phyloP scores from a whole-genome alignment of 2,797 vertebrate species.

The Hydrolagus colliei region DNA sequence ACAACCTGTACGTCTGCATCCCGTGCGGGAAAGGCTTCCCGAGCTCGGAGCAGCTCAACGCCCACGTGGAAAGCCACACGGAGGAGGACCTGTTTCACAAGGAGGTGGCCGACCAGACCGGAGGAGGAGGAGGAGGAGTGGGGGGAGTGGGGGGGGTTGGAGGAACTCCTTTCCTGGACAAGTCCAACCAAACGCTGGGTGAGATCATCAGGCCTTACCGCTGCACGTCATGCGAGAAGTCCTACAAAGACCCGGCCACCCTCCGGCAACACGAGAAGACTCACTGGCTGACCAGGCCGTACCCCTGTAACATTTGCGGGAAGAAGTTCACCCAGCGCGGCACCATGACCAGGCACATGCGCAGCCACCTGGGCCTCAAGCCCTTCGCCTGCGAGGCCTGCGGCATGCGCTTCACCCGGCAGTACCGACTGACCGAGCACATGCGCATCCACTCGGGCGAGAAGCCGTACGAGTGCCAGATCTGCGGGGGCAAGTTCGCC shows the following conservation, averaged over 20 bases:
- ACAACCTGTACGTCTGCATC: slow-evolving; percentile 97
- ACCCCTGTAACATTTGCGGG: slow-evolving; percentile 97
- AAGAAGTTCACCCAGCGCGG: slow-evolving; percentile 98
- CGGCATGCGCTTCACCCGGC: slow-evolving; percentile 98
- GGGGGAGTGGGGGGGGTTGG: too few species aligned
- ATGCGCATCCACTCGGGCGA: slow-evolving; percentile 98
- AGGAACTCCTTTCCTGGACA: slow-evolving; percentile 55
- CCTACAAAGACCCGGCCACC: slow-evolving; percentile 97
- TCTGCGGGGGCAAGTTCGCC: slow-evolving; percentile 95
- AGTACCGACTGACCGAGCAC: slow-evolving; percentile 97
- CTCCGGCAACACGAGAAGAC: slow-evolving; percentile 96
- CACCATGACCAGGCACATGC: slow-evolving; percentile 99
- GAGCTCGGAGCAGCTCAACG: slow-evolving; percentile 96
- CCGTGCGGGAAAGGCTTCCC: slow-evolving; percentile 97
- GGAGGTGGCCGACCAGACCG: slow-evolving; percentile 54
- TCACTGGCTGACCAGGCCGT: slow-evolving; percentile 94
- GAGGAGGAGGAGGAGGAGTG: slow-evolving; percentile 23
- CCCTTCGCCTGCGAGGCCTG: slow-evolving; percentile 95
- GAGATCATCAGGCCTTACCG: slow-evolving; percentile 92
- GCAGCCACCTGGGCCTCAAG: slow-evolving; percentile 94
- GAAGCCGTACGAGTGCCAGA: slow-evolving; percentile 97
- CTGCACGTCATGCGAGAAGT: slow-evolving; percentile 89
- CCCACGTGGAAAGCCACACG: slow-evolving; percentile 93
- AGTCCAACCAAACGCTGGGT: slow-evolving; percentile 57
- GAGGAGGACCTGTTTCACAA: slow-evolving; percentile 86